These are phyloP conservation scores for Delia radicum DNA, from an alignment of 1,140 invertebrate genomes.

Conservation along the genomic window DNA sequence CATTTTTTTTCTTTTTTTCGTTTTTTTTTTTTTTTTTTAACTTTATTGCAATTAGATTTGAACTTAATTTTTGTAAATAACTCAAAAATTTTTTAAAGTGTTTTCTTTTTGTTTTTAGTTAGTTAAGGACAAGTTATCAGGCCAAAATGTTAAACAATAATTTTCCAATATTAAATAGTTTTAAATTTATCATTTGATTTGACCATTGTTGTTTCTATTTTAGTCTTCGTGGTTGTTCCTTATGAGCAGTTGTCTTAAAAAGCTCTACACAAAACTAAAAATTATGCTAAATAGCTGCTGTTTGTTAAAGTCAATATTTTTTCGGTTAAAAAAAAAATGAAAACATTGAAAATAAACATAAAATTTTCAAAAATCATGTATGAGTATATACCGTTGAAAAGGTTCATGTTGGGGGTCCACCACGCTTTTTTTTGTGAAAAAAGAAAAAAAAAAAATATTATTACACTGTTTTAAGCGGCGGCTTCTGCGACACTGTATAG, in stretches of 20 bases:
- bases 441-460: not conserved
- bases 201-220: not conserved
- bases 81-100: too few relatives aligned
- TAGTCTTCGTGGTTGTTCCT: too few relatives aligned
- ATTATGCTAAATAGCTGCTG: conserved; percentile 29
- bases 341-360: conserved; percentile 6
- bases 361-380: too few relatives aligned
- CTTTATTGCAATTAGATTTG: too few relatives aligned
- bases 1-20: too few relatives aligned
- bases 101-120: too few relatives aligned
- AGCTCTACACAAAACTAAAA: not conserved
- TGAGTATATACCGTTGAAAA: conserved; percentile 14
- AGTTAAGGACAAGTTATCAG: too few relatives aligned
- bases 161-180: conserved; percentile 23
- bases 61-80: too few relatives aligned
- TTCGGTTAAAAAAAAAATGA: not conserved
- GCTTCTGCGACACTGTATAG: conserved; percentile 53
- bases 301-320: conserved; percentile 6
- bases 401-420: conserved; percentile 3
- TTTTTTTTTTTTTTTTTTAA: too few relatives aligned
- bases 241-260: not conserved
- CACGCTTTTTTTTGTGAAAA: not conserved
- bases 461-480: conserved; percentile 46
- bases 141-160: not conserved
- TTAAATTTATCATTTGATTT: conserved; percentile 13